Evolutionary conservation across 2,888 invertebrate species (phyloP), one percentile per base, ranked within the genome.

Genomic region (Cephus rjabovi): DNA sequence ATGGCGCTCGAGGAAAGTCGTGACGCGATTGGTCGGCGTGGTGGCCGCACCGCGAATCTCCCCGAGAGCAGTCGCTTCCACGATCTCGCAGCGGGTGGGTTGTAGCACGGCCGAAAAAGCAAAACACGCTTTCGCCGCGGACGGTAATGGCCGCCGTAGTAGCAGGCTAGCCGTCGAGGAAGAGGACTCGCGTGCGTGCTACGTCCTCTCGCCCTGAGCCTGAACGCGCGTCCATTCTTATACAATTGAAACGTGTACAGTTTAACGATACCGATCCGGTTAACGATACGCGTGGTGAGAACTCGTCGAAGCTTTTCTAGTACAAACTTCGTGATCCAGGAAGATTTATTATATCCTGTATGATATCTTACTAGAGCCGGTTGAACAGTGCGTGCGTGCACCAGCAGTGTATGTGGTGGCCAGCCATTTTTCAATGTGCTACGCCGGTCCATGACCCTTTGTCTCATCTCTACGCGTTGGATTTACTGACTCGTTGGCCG

Each of bases 1-100:
- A 86, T 86, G 86, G 86, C 86, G 86, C 83, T 83, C 82, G 86
- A 84, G 81, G 83, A 83, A 83, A 81, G 85, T 79, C 79, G 82
- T 79, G 75, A 75, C 76, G 83, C 81, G 81, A 85, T 85, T 85
- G 85, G 85, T 85, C 85, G 86, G 85, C 86, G 85, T 82, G 86
- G 78, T 82, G 86, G 76, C 82, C 85, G 86, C 85, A 84, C 83
- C 85, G 84, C 85, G 84, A 85, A 82, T 86, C 85, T 85, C 82
- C 56, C 85, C 84, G 85, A 86, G 85, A 82, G 77, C 85, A 86
- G 85, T 86, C 85, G 85, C 83, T 83, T 80, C 79, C 80, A 83
- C 83, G 84, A 79, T 81, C 74, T 83, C 85, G 86, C 79, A 80
- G 83, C 79, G 84, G 85, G 81, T 83, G 82, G 78, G 84, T 83